These are phyloP conservation scores for Heliconius hermathena DNA, from an alignment of 1,140 invertebrate species.

Conservation along the genomic window DNA sequence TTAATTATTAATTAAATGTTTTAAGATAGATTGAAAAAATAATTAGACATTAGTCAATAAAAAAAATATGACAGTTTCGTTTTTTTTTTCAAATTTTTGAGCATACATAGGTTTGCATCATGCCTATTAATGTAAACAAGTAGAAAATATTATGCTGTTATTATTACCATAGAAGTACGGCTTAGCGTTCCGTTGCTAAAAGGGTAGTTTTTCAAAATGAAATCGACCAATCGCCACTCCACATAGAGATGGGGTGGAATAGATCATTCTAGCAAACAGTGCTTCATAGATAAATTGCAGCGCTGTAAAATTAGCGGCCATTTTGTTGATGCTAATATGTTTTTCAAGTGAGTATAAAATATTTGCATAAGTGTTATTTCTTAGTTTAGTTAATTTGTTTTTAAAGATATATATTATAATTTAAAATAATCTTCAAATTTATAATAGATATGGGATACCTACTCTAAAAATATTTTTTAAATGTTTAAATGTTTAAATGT, in stretches of 20 bases:
- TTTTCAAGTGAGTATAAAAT: neutral
- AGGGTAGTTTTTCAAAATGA: constrained; percentile 55
- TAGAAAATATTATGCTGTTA: constrained; percentile 1
- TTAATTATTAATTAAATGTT: constrained; percentile 1
- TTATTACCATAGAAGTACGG: constrained; percentile 4
- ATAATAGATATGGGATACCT: too few relatives aligned
- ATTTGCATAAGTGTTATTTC: neutral
- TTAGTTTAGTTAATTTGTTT: neutral
- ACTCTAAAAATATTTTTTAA: too few relatives aligned
- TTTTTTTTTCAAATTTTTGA: neutral
- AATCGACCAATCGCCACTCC: constrained; percentile 59
- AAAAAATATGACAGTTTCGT: neutral
- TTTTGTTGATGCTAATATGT: neutral
- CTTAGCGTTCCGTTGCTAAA: constrained; percentile 26
- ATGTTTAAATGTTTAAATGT: too few relatives aligned
- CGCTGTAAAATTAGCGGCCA: constrained; percentile 35
- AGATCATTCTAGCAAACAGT: constrained; percentile 54
- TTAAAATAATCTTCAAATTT: too few relatives aligned
- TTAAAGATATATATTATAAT: too few relatives aligned
- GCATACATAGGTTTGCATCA: neutral
- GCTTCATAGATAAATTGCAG: constrained; percentile 68
- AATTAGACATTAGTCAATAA: neutral
- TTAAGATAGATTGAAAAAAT: neutral
- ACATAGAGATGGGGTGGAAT: constrained; percentile 64
- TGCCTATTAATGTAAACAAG: neutral